Evolutionary conservation across 37 sponge, comb jelly and placozoan species (phyloP), one percentile per base, ranked within the genome.

Genomic region (Haliclona indistincta): DNA sequence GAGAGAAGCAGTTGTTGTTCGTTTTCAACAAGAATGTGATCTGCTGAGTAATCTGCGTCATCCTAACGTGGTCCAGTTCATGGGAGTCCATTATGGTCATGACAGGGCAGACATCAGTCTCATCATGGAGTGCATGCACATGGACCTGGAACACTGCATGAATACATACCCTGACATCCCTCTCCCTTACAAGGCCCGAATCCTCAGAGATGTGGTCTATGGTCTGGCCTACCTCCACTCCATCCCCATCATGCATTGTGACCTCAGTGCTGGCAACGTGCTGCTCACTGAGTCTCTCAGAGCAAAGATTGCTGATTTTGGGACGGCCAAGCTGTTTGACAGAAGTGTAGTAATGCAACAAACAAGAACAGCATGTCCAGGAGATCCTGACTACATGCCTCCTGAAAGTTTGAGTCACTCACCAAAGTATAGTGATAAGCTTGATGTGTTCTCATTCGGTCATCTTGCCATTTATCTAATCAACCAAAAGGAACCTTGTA

Each of bases 401-500:
- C 87, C 87, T 33, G 87, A 87, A 41, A 70, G 76, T 30, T 63
- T 87, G n/a, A 69, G 53, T 22, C 33, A 80, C 0, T 29, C 68
- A 20, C 87, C 82, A 0, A 62, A 29, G 1, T 87, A 87, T 52
- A 70, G 70, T 26, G 65, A 75, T 22, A 87, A 76, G 47, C 70
- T 80, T 4, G 87, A 87, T 43, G 64, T 63, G 63, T 87, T 87
- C 65, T 87, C 87, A 15, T 81, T 39, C 53, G 87, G 87, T n/a
- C n/a, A n/a, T n/a, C n/a, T n/a, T n/a, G n/a, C n/a, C n/a, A n/a
- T n/a, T n/a, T n/a, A n/a, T n/a, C n/a, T n/a, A n/a, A n/a, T n/a
- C n/a, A n/a, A n/a, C n/a, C n/a, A n/a, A n/a, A n/a, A n/a, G n/a
- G n/a, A n/a, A n/a, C n/a, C n/a, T n/a, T n/a, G n/a, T n/a, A n/a